Conservation (phyloP, 2,888 invertebrate species). For the Plutella xylostella region DNA sequence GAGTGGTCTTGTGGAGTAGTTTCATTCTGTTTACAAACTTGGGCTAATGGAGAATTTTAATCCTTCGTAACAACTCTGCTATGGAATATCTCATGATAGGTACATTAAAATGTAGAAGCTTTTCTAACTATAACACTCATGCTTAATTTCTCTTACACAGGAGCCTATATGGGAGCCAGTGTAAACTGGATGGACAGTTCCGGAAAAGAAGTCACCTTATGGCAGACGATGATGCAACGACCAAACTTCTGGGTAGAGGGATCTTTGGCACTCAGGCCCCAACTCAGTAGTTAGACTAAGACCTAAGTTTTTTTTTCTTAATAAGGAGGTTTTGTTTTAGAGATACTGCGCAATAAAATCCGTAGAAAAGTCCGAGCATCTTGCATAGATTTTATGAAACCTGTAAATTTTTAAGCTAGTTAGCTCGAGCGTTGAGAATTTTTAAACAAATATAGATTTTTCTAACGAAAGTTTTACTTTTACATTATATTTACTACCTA, state of each 20-base stretch:
- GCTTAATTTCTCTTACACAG: too few species aligned
- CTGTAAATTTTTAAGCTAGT: background rate
- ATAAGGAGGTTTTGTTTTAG: too few species aligned
- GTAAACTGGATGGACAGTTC: constrained; percentile 97
- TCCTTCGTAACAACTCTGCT: too few species aligned
- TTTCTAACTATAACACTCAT: too few species aligned
- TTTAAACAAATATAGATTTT: background rate
- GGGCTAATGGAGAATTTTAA: too few species aligned
- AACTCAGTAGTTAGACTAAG: constrained; percentile 57
- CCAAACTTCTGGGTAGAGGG: constrained; percentile 99
- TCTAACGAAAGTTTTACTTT: background rate
- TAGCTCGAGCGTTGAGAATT: background rate
- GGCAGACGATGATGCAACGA: constrained; percentile 94
- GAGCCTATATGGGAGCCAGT: constrained; percentile 84
- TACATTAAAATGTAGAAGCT: too few species aligned
- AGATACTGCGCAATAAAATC: background rate
- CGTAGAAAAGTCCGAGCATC: background rate
- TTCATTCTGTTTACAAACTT: too few species aligned
- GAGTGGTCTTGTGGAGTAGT: too few species aligned
- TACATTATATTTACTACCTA: constrained; percentile 10
- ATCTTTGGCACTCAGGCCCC: constrained; percentile 85
- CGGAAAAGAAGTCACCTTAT: constrained; percentile 89
- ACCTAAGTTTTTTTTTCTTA: too few species aligned
- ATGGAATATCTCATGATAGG: too few species aligned
- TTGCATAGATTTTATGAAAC: background rate